Base-by-base conservation (phyloP, 2,113 vertebrate genomes). In the Sapayoa aenigma region DNA sequence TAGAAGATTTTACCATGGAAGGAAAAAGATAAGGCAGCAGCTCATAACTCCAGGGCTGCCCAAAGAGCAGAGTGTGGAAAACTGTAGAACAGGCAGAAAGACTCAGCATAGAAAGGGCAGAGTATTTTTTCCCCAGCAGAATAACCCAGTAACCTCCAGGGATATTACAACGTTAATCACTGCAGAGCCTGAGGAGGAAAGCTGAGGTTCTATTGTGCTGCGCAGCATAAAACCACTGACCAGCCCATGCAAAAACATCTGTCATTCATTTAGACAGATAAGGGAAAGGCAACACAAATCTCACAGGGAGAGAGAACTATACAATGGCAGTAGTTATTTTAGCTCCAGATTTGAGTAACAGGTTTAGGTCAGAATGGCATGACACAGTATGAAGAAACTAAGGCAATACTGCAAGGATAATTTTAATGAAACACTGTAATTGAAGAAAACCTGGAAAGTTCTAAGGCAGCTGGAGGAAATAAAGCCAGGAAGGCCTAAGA, bases 371-470 rank as follows among this genome's bases (percentile, higher is more conserved):
- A 83, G 63, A 91, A 85, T 4, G 9, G 63, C 46, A 37, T 7
- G 30, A 49, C 28, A 75, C 9, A 17, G 24, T 31, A 58, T 37
- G 83, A 90, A 91, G 80, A 92, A 90, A 91, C 16, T 44, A 80
- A 69, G 65, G 90, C 82, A 88, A 67, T 5, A 65, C 18, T 60
- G 46, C 65, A 62, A 69, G 58, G 44, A 79, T 62, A 83, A 75
- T 58, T 79, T 52, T 85, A 91, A 90, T 84, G 47, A 87, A 91
- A 84, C 30, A 35, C 49, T 59, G 63, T 67, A 84, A 74, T 88
- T 79, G 58, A 83, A 93, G 83, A 94, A 94, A 93, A 92, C 76
- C 86, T 94, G 44, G 56, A 60, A 84, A 92, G 86, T 78, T 90
- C 80, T 79, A 72, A 58, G 41, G 72, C 72, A 81, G 41, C 35